Evolutionary conservation across 1,140 invertebrate species (phyloP).

Genomic region (Aphelenchoides avenae): DNA sequence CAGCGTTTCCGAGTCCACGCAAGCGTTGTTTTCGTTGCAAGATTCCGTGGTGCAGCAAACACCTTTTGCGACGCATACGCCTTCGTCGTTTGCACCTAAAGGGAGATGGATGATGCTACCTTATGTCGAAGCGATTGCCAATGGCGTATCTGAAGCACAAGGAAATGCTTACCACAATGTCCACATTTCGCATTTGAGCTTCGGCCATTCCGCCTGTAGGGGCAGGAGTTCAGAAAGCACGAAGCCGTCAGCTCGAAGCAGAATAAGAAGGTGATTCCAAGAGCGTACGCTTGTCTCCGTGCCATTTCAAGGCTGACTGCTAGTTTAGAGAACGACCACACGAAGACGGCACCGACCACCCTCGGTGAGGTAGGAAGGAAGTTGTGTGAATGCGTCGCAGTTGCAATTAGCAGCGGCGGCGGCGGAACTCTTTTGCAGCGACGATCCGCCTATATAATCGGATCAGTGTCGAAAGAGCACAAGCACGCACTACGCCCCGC

Average conservation of each 20-base stretch:
- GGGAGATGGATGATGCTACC: slow-evolving; percentile 1
- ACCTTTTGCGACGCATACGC: slow-evolving; percentile 12
- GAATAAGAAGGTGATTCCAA: too few relatives aligned
- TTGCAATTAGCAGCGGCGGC: too few relatives aligned
- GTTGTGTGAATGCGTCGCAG: too few relatives aligned
- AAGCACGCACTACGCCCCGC: too few relatives aligned
- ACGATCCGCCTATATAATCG: too few relatives aligned
- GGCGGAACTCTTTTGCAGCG: too few relatives aligned
- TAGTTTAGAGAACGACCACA: too few relatives aligned
- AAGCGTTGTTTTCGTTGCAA: slow-evolving; percentile 16
- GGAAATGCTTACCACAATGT: slow-evolving; percentile 11
- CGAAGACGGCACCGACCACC: neutral
- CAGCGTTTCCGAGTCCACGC: neutral
- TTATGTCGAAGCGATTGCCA: neutral
- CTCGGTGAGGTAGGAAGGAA: too few relatives aligned
- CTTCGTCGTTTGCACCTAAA: slow-evolving; percentile 12
- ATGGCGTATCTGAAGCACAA: neutral
- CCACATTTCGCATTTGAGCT: slow-evolving; percentile 17
- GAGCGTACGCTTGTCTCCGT: neutral
- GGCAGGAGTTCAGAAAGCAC: slow-evolving; percentile 23
- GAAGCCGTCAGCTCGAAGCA: too few relatives aligned
- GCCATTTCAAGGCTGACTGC: neutral
- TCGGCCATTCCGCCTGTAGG: slow-evolving; percentile 8
- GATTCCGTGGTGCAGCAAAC: slow-evolving; percentile 17
- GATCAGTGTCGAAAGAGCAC: too few relatives aligned